These are phyloP conservation scores for Puma concolor DNA, from an alignment of 2,113 vertebrate species.

Conservation along the genomic window DNA sequence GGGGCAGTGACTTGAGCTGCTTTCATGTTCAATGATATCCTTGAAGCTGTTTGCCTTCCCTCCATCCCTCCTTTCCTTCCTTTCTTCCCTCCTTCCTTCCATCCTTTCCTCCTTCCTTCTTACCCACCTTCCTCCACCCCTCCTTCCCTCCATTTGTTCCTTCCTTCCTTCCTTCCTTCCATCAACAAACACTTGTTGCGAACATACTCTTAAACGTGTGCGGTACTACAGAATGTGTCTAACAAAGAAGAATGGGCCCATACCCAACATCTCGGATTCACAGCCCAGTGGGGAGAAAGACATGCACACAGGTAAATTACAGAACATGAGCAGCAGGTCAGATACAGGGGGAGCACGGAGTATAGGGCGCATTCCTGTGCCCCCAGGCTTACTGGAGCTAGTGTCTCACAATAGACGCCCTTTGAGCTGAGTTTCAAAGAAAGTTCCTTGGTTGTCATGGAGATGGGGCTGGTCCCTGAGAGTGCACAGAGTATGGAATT, in stretches of 20 bases:
- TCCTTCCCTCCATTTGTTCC: background rate
- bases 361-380: background rate
- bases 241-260: background rate
- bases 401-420: background rate
- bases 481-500: background rate
- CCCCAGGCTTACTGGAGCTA: background rate
- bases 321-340: background rate
- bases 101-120: background rate
- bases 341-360: rapidly evolving
- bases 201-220: background rate
- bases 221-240: background rate
- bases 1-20: background rate
- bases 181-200: background rate
- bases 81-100: background rate
- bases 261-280: rapidly evolving
- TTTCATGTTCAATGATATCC: background rate
- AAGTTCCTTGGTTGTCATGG: conserved; percentile 16
- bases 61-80: background rate
- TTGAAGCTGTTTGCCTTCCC: background rate
- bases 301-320: background rate
- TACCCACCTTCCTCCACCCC: too few relatives aligned
- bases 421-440: background rate
- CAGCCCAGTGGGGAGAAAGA: rapidly evolving
- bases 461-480: background rate
- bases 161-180: background rate